These are phyloP conservation scores for Megaceryle maxima DNA, from an alignment of 2,113 vertebrate genomes.

Conservation along the genomic window DNA sequence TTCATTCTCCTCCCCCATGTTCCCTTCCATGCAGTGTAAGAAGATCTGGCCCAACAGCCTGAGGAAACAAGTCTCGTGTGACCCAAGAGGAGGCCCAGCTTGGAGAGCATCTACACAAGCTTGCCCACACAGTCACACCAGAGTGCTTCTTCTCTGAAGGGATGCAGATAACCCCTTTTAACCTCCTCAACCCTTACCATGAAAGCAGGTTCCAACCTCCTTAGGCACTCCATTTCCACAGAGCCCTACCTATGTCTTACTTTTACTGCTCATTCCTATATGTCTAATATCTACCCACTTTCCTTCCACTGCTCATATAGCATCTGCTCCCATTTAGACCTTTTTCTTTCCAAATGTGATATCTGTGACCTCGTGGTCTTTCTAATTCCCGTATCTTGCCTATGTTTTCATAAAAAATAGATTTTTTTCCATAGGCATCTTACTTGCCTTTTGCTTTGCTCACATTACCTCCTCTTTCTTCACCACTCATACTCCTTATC, in stretches of 20 bases:
- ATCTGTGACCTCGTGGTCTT: not conserved
- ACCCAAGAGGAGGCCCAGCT: not conserved
- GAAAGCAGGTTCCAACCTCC: not conserved
- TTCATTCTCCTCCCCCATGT: not conserved
- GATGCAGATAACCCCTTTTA: not conserved
- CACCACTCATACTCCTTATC: not conserved
- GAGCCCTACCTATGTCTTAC: not conserved
- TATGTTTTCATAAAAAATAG: not conserved
- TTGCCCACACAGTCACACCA: not conserved
- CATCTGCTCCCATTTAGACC: not conserved
- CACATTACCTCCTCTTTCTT: not conserved
- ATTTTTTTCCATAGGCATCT: not conserved
- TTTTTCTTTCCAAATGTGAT: not conserved
- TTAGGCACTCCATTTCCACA: not conserved
- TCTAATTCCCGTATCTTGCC: not conserved
- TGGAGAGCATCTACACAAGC: not conserved
- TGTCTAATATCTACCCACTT: not conserved
- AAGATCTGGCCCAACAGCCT: not conserved
- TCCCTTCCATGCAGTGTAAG: not conserved
- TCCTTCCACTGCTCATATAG: not conserved
- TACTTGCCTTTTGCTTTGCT: not conserved
- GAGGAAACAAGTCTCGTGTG: not conserved
- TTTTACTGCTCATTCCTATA: not conserved
- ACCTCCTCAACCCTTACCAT: not conserved
- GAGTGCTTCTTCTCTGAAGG: not conserved